Conservation (phyloP, 2,113 vertebrate genomes). For the Ictalurus punctatus region DNA sequence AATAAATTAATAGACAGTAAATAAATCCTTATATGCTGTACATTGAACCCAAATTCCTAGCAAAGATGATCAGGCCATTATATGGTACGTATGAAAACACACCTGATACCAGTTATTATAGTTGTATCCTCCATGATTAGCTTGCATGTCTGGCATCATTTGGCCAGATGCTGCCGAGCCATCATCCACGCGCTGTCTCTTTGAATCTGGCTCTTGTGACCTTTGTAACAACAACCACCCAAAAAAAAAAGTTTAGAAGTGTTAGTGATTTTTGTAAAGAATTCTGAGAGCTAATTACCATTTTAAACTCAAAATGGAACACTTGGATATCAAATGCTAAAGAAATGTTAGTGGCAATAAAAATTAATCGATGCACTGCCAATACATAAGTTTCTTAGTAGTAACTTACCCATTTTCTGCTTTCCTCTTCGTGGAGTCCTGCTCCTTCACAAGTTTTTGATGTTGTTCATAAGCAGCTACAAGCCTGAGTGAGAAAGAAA, state of each 20-base stretch:
- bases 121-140: slow-evolving; percentile 87
- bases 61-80: background rate
- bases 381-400: background rate
- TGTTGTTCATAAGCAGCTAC: slow-evolving; percentile 88
- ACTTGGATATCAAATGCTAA: background rate
- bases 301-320: background rate
- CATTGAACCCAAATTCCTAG: background rate
- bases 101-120: slow-evolving; percentile 99
- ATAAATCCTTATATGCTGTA: background rate
- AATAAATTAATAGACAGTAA: background rate
- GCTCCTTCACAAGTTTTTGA: slow-evolving; percentile 88
- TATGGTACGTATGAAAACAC: background rate
- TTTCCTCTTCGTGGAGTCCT: slow-evolving; percentile 86
- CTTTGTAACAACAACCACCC: slow-evolving; percentile 44
- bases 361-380: background rate
- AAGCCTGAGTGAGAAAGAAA: slow-evolving; percentile 72
- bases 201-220: slow-evolving; percentile 84
- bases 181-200: slow-evolving; percentile 88
- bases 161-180: slow-evolving; percentile 64
- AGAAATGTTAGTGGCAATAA: slow-evolving; percentile 13
- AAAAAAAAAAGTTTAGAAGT: background rate
- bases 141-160: slow-evolving; percentile 82
- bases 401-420: slow-evolving; percentile 87
- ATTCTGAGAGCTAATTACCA: background rate
- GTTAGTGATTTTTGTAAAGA: background rate